A percentile compares a stretch with the other conserved stretches of the same genome.
Conservation (phyloP, 2,888 invertebrate genomes). For the Candidula unifasciata region DNA sequence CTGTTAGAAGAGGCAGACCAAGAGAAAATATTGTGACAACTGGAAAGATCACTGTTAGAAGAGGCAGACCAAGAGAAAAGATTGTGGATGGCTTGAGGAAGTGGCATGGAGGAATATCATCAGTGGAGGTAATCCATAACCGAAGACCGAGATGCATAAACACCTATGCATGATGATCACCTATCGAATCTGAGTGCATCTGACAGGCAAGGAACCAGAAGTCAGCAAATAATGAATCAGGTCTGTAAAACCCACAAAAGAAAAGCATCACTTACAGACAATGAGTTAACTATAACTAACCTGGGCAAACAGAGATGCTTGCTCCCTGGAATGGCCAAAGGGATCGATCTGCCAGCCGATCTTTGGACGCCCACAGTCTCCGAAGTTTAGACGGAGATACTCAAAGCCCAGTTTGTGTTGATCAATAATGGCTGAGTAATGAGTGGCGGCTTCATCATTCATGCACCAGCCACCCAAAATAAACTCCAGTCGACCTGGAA, state of each 20-base stretch:
- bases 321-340: constrained; percentile 91
- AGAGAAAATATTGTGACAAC: too few relatives aligned
- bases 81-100: too few relatives aligned
- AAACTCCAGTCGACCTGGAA: constrained; percentile 78
- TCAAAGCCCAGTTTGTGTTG: constrained; percentile 81
- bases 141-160: too few relatives aligned
- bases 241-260: too few relatives aligned
- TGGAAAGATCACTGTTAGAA: too few relatives aligned
- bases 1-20: too few relatives aligned
- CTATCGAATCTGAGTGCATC: too few relatives aligned
- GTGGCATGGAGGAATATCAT: too few relatives aligned
- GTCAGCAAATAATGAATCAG: too few relatives aligned
- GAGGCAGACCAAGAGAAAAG: too few relatives aligned
- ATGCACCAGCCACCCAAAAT: constrained; percentile 80
- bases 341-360: constrained; percentile 93
- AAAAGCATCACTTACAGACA: background rate
- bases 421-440: constrained; percentile 80
- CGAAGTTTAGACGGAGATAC: constrained; percentile 75
- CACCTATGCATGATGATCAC: background rate
- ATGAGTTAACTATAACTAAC: constrained; percentile 60
- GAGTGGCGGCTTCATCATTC: constrained; percentile 80
- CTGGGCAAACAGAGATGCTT: constrained; percentile 83
- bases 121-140: too few relatives aligned
- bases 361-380: constrained; percentile 85
- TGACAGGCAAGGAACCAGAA: too few relatives aligned